phyloP scores from a whole-genome alignment of 2,888 invertebrate species.

The Fragum whitleyi region DNA sequence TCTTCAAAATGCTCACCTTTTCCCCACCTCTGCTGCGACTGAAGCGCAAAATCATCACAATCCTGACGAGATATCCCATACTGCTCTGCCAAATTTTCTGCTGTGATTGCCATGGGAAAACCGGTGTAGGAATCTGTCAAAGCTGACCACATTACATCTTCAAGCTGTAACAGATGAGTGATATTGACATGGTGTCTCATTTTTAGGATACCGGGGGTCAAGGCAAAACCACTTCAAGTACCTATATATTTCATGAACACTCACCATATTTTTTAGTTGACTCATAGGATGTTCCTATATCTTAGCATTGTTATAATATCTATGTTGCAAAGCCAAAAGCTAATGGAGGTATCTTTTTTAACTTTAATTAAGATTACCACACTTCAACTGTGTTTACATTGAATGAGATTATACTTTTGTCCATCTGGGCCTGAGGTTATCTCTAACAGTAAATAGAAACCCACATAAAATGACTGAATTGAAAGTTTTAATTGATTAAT shows the following conservation, averaged over 20 bases:
- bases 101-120: slow-evolving; percentile 97
- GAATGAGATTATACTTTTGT: too few species aligned
- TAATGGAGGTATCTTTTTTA: too few species aligned
- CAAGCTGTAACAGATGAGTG: slow-evolving; percentile 87
- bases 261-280: not conserved
- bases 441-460: too few species aligned
- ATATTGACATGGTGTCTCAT: not conserved
- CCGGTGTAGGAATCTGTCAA: slow-evolving; percentile 95
- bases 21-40: slow-evolving; percentile 95
- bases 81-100: slow-evolving; percentile 85
- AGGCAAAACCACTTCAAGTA: not conserved
- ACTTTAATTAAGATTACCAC: too few species aligned
- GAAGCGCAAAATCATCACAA: slow-evolving; percentile 92
- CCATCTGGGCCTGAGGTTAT: too few species aligned
- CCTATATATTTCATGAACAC: too few species aligned
- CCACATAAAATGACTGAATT: too few species aligned
- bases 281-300: not conserved
- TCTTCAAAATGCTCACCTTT: slow-evolving; percentile 88
- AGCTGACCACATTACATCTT: slow-evolving; percentile 95
- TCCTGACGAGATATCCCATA: slow-evolving; percentile 82
- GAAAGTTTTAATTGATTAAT: too few species aligned
- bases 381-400: too few species aligned
- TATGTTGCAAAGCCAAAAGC: too few species aligned
- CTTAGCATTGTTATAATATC: too few species aligned
- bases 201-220: not conserved